Evolutionary conservation across 2,888 invertebrate species (phyloP).

Genomic region (Agrotis clavis): DNA sequence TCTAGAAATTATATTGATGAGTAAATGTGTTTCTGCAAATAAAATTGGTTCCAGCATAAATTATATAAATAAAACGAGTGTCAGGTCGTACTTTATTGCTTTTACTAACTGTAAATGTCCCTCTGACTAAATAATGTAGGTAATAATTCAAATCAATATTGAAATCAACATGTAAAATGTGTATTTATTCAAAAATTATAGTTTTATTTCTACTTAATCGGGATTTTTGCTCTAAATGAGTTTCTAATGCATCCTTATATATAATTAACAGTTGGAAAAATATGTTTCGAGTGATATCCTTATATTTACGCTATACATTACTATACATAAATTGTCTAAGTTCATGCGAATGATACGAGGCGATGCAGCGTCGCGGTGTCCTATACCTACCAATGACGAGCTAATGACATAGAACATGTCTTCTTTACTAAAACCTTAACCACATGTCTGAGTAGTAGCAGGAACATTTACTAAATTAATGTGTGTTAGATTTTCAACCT

Average conservation of each 20-base stretch:
- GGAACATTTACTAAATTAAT: neutral
- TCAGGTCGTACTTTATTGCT: slow-evolving; percentile 50
- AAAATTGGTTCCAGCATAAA: slow-evolving; percentile 2
- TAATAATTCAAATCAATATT: slow-evolving; percentile 53
- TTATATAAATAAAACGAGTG: slow-evolving; percentile 37
- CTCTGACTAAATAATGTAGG: slow-evolving; percentile 43
- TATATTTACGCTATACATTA: slow-evolving; percentile 78
- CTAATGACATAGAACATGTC: slow-evolving; percentile 21
- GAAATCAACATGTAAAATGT: slow-evolving; percentile 58
- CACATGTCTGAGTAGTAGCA: slow-evolving; percentile 14
- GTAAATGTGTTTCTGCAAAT: slow-evolving; percentile 17
- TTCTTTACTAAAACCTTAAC: slow-evolving; percentile 7
- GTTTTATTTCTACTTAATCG: slow-evolving; percentile 56
- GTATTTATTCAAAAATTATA: slow-evolving; percentile 60
- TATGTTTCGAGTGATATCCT: slow-evolving; percentile 84
- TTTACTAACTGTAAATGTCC: slow-evolving; percentile 62
- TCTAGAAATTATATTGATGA: slow-evolving; percentile 21
- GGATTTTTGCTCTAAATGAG: slow-evolving; percentile 61
- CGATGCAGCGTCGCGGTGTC: slow-evolving; percentile 31
- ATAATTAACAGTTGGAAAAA: slow-evolving; percentile 85
- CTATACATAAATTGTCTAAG: slow-evolving; percentile 76
- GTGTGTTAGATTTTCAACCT: neutral
- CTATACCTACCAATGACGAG: slow-evolving; percentile 23
- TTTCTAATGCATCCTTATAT: slow-evolving; percentile 68
- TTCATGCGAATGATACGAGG: slow-evolving; percentile 87